These are phyloP conservation scores for Melanotaenia maccullochi DNA, from an alignment of 2,797 vertebrate species.

Conservation along the genomic window DNA sequence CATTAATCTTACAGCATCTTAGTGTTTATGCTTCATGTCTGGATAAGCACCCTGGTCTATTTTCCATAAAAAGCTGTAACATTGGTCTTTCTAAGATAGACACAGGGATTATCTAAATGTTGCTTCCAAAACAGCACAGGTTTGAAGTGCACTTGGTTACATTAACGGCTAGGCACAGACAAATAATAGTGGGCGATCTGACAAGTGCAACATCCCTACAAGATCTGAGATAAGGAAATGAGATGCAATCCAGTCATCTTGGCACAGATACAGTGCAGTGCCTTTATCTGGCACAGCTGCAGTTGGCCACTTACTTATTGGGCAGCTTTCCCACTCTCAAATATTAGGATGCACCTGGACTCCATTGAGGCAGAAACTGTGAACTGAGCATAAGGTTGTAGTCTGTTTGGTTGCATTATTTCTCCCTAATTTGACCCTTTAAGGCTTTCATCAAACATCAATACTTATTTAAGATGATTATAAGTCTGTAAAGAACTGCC, in stretches of 20 bases:
- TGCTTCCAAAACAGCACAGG: not conserved
- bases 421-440: not conserved
- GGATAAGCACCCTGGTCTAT: not conserved
- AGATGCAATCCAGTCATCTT: not conserved
- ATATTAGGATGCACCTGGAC: not conserved
- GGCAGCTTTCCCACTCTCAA: conserved; percentile 7
- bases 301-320: conserved; percentile 3
- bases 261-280: not conserved
- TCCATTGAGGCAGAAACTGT: conserved; percentile 6
- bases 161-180: not conserved
- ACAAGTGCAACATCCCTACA: not conserved
- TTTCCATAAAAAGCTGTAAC: conserved; percentile 5
- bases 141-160: not conserved
- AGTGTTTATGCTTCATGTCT: conserved; percentile 1
- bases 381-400: not conserved
- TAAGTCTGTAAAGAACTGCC: not conserved
- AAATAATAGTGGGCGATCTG: not conserved
- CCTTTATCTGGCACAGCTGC: conserved; percentile 7
- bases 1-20: not conserved
- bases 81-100: not conserved
- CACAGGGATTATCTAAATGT: not conserved
- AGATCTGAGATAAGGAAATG: not conserved
- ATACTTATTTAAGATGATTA: not conserved
- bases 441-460: not conserved
- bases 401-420: not conserved